Conservation (phyloP, 2,113 vertebrate species). For the Phaethornis superciliosus region DNA sequence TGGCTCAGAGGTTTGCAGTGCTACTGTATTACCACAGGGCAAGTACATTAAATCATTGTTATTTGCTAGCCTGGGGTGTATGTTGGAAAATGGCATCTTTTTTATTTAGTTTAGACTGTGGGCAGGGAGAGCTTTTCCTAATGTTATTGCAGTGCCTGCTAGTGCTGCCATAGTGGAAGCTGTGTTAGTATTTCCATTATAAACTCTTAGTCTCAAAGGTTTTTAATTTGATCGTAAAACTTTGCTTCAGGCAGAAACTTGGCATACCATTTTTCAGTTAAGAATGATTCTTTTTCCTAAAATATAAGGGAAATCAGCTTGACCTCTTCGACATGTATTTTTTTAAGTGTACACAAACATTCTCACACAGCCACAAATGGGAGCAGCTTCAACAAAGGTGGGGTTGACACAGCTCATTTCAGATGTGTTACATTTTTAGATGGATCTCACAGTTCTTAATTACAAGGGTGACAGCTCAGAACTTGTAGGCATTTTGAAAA, state of each 20-base stretch:
- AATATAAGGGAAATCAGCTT: constrained; percentile 37
- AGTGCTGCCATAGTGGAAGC: constrained; percentile 60
- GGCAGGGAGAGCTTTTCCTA: constrained; percentile 62
- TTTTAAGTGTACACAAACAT: constrained; percentile 42
- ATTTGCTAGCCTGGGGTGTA: constrained; percentile 66
- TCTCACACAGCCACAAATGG: not conserved
- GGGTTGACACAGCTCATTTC: constrained; percentile 2
- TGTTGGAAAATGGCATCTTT: constrained; percentile 60
- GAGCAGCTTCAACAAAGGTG: not conserved
- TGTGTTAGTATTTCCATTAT: constrained; percentile 74
- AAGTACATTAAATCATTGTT: constrained; percentile 75
- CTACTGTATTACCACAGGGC: constrained; percentile 63
- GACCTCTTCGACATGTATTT: constrained; percentile 36
- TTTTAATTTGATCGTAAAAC: constrained; percentile 78
- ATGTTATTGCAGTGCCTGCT: constrained; percentile 52
- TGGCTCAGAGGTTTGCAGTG: constrained; percentile 64
- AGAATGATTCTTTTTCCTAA: constrained; percentile 31
- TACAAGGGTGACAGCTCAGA: constrained; percentile 28
- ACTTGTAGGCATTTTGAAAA: constrained; percentile 39
- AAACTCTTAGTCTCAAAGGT: constrained; percentile 75
- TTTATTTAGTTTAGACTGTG: constrained; percentile 38
- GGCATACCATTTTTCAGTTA: constrained; percentile 39
- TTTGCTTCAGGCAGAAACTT: constrained; percentile 65
- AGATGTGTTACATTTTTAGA: not conserved
- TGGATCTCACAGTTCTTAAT: not conserved